Evolutionary conservation across 92 coral and sea anemone species (phyloP), one percentile per base, ranked within the genome.

Genomic region (Heteractis magnifica): DNA sequence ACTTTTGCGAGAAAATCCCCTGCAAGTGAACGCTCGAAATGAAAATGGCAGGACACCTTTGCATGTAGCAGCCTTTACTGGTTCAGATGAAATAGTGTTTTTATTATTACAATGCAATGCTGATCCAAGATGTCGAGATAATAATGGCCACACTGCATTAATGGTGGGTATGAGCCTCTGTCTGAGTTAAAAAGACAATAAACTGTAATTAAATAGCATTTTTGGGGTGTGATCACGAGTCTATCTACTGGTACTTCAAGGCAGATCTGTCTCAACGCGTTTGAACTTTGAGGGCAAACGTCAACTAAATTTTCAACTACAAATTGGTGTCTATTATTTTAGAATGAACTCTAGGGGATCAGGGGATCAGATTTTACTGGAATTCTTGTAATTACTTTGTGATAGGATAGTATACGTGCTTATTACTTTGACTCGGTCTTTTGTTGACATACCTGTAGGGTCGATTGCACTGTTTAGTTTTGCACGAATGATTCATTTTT

Each of bases 1-100:
- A 79, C 81, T 90, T 72, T 83, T 96, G 56, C 94, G 93, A 50
- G 97, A 88, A 77, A 91, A 93, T 50, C 94, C 88, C 60, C 79
- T 90, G 18, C 92, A 93, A 60, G 87, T 96, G 20, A 94, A 91
- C 65, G 90, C 94, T 11, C 84, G 94, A 65, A 94, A 94, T 82
- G 98, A 96, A 74, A 89, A 89, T 23, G 99, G 99, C 15, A 81
- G 92, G 20, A 92, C 97, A 4, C 93, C 99, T 20, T 82, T 96
- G 9, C 99, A 96, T 80, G 81, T 90, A 62, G 97, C 99, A 14
- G 87, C 94, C 41, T 62, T 82, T 14, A 90, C 81, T 4, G 99
- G 99, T 0, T 56, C 81, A 51, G 92, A 91, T 51, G 98, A 92
- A 19, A 86, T 96, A 65, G 94, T 92, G 1, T 84, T 68, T 11